These are phyloP conservation scores for Nycticryphes semicollaris DNA, from an alignment of 2,113 vertebrate species.

Conservation along the genomic window DNA sequence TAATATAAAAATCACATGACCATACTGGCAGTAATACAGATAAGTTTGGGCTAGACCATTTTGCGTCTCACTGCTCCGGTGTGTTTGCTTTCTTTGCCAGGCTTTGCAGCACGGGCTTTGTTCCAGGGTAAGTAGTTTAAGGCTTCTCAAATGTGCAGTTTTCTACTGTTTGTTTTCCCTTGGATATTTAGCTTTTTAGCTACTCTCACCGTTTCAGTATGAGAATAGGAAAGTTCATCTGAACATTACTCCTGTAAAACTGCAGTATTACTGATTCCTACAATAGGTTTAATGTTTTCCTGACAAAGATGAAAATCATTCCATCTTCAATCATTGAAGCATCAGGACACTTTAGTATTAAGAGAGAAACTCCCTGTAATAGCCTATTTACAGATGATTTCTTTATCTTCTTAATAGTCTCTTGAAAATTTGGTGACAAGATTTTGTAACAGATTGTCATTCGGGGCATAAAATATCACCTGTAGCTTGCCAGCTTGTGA, in stretches of 20 bases:
- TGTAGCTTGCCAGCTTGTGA: neutral
- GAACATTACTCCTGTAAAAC: neutral
- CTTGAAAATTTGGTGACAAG: neutral
- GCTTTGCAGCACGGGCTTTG: neutral
- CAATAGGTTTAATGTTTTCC: neutral
- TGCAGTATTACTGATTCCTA: neutral
- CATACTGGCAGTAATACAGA: neutral
- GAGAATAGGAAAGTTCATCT: neutral
- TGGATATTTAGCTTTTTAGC: neutral
- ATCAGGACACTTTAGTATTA: neutral
- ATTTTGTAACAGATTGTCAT: neutral
- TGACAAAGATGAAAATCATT: neutral
- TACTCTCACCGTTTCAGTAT: neutral
- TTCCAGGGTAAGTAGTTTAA: neutral
- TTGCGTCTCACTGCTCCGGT: neutral
- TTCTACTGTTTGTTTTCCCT: neutral
- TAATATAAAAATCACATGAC: neutral
- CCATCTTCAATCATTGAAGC: neutral
- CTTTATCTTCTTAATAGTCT: neutral
- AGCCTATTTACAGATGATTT: neutral
- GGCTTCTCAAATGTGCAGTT: neutral
- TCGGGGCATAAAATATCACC: neutral
- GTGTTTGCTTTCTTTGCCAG: neutral
- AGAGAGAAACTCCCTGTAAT: neutral
- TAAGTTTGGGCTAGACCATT: neutral